Conservation (phyloP, 2,797 vertebrate genomes). For the Paedocypris micromegethes region DNA sequence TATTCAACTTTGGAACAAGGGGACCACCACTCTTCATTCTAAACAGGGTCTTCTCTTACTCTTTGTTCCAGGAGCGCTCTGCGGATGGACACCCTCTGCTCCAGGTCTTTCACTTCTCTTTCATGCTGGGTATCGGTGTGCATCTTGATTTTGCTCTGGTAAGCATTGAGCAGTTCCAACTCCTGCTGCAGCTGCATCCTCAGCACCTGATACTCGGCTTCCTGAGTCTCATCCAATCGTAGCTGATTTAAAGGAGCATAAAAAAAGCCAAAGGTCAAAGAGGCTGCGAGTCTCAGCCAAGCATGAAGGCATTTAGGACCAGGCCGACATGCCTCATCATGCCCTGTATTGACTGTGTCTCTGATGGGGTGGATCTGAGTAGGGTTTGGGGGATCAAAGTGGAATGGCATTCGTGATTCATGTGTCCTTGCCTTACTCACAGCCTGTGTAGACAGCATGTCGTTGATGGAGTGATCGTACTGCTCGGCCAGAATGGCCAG, state of each 20-base stretch:
- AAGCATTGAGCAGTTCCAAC: conserved; percentile 86
- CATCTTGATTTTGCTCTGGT: conserved; percentile 95
- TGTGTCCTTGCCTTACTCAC: conserved; percentile 69
- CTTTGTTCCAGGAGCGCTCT: conserved; percentile 85
- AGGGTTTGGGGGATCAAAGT: conserved; percentile 17
- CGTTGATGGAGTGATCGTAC: conserved; percentile 94
- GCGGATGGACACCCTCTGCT: conserved; percentile 86
- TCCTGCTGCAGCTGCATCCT: conserved; percentile 90
- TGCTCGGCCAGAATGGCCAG: conserved; percentile 90
- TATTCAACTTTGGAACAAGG: no score
- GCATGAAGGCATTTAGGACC: conserved; percentile 1
- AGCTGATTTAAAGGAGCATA: conserved; percentile 61
- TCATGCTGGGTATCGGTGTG: conserved; percentile 88
- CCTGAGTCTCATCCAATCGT: conserved; percentile 87
- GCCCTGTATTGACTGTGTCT: background rate
- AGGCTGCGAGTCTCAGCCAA: background rate
- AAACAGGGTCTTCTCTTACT: conserved; percentile 58
- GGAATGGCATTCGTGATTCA: conserved; percentile 25
- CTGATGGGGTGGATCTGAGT: conserved; percentile 13
- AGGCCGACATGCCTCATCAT: background rate
- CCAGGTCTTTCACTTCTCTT: conserved; percentile 83
- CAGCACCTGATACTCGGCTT: conserved; percentile 85
- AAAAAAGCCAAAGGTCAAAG: conserved; percentile 22
- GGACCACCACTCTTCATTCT: background rate
- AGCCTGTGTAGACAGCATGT: conserved; percentile 94